Conservation (phyloP, 2,797 vertebrate genomes). For the Muscicapa comitata region DNA sequence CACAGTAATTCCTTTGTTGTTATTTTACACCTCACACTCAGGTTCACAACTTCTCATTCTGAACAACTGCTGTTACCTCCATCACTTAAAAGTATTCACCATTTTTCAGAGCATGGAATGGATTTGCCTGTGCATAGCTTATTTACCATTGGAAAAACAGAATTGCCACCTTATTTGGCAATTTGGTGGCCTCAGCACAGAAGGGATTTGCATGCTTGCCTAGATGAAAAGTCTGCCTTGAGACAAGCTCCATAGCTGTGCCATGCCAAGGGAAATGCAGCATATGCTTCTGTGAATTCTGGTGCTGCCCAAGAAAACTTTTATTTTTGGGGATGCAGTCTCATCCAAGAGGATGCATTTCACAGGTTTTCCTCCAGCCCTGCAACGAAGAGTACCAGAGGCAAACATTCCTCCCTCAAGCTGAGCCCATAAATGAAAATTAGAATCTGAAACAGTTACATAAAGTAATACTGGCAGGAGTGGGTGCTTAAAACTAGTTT, state of each 20-base stretch:
- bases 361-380: background rate
- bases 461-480: background rate
- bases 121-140: background rate
- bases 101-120: background rate
- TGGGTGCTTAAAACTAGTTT: background rate
- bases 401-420: background rate
- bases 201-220: background rate
- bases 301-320: background rate
- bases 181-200: background rate
- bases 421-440: background rate
- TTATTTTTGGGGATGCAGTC: background rate
- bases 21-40: background rate
- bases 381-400: background rate
- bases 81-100: background rate
- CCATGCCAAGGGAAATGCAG: background rate
- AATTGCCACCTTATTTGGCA: background rate
- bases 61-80: background rate
- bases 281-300: background rate
- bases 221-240: background rate
- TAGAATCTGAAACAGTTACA: background rate
- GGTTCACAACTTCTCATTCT: background rate
- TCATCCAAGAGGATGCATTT: background rate
- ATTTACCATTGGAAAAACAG: background rate
- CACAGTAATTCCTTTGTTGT: background rate
- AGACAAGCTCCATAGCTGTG: fast-evolving